A percentile compares a stretch with the other conserved stretches of the same genome.
These are phyloP conservation scores for Unio pictorum DNA, from an alignment of 2,888 invertebrate genomes.

Conservation along the genomic window DNA sequence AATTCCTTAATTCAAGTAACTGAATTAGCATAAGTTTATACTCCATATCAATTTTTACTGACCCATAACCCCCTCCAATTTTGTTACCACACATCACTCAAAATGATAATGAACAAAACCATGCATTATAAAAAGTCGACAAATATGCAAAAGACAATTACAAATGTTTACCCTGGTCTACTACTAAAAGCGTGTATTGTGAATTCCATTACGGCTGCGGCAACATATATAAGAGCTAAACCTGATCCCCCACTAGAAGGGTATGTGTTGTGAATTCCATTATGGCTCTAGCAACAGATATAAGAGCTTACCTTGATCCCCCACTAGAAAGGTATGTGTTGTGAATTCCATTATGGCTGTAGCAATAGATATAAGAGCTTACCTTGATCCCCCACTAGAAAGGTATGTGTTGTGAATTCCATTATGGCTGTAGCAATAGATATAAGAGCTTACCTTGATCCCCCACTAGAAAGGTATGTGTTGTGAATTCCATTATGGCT, in stretches of 20 bases:
- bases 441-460: conserved; percentile 1
- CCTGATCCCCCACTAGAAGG: not conserved
- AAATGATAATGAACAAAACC: too few species aligned
- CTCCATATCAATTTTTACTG: too few species aligned
- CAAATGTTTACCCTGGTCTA: conserved; percentile 77
- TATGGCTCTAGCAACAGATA: not conserved
- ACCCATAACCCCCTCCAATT: too few species aligned
- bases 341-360: not conserved
- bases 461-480: not conserved
- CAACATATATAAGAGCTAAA: conserved; percentile 82
- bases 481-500: not conserved
- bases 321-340: not conserved
- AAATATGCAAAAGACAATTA: not conserved
- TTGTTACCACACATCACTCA: too few species aligned
- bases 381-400: not conserved
- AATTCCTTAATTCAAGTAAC: too few species aligned
- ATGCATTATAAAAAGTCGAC: too few species aligned
- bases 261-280: not conserved
- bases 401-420: not conserved
- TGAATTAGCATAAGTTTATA: too few species aligned
- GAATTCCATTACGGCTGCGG: conserved; percentile 88
- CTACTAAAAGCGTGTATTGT: conserved; percentile 92
- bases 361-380: not conserved
- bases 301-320: conserved; percentile 1
- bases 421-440: not conserved